A percentile compares a stretch with the other conserved stretches of the same genome.
phyloP scores from a whole-genome alignment of 1,140 invertebrate species.

The Aphelenchoides avenae region DNA sequence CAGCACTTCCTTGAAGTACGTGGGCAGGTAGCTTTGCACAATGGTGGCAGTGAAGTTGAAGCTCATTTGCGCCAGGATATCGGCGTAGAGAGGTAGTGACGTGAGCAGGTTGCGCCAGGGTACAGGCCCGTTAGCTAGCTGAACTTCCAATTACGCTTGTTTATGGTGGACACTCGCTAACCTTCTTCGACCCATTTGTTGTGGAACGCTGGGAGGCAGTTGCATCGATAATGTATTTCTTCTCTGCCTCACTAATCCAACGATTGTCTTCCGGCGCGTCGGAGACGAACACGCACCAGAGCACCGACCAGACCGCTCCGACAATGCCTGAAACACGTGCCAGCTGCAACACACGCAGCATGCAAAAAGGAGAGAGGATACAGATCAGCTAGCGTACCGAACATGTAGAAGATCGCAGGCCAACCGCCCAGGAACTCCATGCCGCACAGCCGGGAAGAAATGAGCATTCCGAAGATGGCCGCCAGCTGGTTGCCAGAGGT shows the following conservation, averaged over 20 bases:
- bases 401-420: slow-evolving; percentile 38
- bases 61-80: slow-evolving; percentile 6
- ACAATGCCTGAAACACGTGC: slow-evolving; percentile 12
- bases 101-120: slow-evolving; percentile 15
- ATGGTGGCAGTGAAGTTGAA: slow-evolving; percentile 17
- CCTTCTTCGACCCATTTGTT: slow-evolving; percentile 1
- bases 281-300: slow-evolving; percentile 21
- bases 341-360: neutral
- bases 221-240: slow-evolving; percentile 11
- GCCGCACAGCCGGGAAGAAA: slow-evolving; percentile 28
- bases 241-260: slow-evolving; percentile 26
- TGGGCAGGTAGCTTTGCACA: slow-evolving; percentile 23
- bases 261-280: slow-evolving; percentile 26
- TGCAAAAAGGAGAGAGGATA: neutral
- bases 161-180: neutral
- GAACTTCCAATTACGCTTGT: slow-evolving; percentile 5
- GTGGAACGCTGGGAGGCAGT: neutral
- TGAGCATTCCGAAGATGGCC: slow-evolving; percentile 20
- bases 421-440: slow-evolving; percentile 35
- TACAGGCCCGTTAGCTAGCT: slow-evolving; percentile 8
- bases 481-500: slow-evolving; percentile 40
- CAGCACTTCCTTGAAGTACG: slow-evolving; percentile 35
- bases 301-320: slow-evolving; percentile 19
- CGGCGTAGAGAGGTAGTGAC: slow-evolving; percentile 4
- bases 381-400: slow-evolving; percentile 19